Base-by-base conservation (phyloP, 30 jellyfish, hydroid and myxozoan genomes). In the Haliclystus octoradiatus region DNA sequence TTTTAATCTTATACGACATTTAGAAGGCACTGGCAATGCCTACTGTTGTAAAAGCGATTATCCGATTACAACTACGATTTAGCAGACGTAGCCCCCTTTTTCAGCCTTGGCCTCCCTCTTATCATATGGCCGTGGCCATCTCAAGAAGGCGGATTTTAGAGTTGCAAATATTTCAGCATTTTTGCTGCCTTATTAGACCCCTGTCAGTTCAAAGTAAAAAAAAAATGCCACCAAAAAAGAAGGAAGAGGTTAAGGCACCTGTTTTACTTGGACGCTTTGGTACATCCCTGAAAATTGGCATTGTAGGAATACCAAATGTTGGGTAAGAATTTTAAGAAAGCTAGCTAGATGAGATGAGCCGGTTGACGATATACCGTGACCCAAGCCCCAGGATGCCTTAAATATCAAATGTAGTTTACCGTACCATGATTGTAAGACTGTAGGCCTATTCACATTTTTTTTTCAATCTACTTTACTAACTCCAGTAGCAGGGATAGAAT, bases 221-320 rank as follows among this genome's bases (percentile, higher is more conserved):
- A 57, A 82, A 35, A 26, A 89, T 89, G 98, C 94, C 95, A 30
- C 98, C 98, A 23, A 89, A 89, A 87, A 88, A 88, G 52, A 78
- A 77, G 81, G 84, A 77, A 47, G 96, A 82, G 68, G 93, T 40
- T 28, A 69, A 84, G 63, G 71, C 79, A n/a, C 26, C 77, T 9
- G 78, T 93, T 0, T 71, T 83, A 31, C 80, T 92, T 26, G 99
- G 99, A 2, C 78, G 99, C 28, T 92, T 92, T 79, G 94, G 93
- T 3, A 92, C 99, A 19, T 85, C 95, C 3, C 85, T 92, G 14
- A 92, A 83, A 66, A 73, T 92, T 68, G 99, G 99, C 1, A 83
- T 92, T 33, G 99, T 92, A 63, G 99, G 99, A 28, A 46, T 92
- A 69, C 99, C 99, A 57, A 92, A 92, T 53, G 99, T 92, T 31